Evolutionary conservation across 1,140 invertebrate genomes (phyloP).

Genomic region (Nymphalis io): DNA sequence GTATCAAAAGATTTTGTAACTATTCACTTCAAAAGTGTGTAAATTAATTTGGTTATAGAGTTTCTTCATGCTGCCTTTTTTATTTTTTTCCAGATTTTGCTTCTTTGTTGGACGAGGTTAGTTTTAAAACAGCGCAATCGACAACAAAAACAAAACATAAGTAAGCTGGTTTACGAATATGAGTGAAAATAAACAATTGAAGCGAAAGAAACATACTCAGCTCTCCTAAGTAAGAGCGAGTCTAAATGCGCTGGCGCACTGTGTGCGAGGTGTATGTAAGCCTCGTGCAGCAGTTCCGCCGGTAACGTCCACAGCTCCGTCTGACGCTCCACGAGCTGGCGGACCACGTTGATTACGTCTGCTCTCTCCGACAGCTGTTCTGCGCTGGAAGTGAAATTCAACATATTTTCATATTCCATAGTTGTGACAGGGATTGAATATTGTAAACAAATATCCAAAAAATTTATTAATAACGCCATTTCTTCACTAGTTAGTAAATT

Average conservation of each 20-base stretch:
- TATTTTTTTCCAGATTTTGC: too few relatives aligned
- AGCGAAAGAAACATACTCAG: constrained; percentile 67
- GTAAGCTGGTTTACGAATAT: too few relatives aligned
- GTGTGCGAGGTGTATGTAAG: constrained; percentile 92
- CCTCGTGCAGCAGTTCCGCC: constrained; percentile 90
- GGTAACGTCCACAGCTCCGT: constrained; percentile 88
- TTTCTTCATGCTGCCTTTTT: too few relatives aligned
- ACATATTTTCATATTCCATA: too few relatives aligned
- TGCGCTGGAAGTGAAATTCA: constrained; percentile 68
- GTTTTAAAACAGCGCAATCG: too few relatives aligned
- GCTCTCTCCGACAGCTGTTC: constrained; percentile 90
- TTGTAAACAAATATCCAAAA: neutral
- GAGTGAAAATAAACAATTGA: neutral
- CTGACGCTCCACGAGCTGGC: constrained; percentile 90
- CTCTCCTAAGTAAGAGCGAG: constrained; percentile 81
- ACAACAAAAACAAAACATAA: too few relatives aligned
- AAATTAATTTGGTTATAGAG: too few relatives aligned
- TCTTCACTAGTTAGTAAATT: too few relatives aligned
- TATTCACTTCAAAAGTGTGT: too few relatives aligned
- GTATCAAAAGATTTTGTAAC: neutral
- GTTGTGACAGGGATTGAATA: too few relatives aligned
- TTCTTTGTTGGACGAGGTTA: too few relatives aligned
- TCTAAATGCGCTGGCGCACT: constrained; percentile 90
- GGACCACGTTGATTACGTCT: constrained; percentile 94
- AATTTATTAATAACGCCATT: too few relatives aligned